Conservation (phyloP, 1,140 invertebrate species). For the Ridgeia piscesae region DNA sequence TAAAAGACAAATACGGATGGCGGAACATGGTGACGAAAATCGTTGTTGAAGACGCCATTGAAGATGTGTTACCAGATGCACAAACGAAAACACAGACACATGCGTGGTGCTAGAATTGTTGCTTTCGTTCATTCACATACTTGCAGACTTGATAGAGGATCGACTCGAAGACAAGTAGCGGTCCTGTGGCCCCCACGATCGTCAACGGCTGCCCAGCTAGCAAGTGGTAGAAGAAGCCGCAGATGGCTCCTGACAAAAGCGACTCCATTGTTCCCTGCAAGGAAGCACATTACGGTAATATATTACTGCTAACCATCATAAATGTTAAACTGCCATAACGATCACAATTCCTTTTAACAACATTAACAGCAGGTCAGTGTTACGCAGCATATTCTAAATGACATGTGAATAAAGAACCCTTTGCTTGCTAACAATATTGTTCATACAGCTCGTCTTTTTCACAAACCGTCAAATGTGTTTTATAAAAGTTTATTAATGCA, state of each 20-base stretch:
- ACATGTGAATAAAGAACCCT: not conserved
- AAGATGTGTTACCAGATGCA: not conserved
- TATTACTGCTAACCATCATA: not conserved
- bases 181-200: conserved; percentile 59
- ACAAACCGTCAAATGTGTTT: not conserved
- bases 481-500: not conserved
- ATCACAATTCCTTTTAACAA: not conserved
- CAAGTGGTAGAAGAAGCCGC: conserved; percentile 56
- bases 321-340: not conserved
- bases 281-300: not conserved
- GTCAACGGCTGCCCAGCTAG: conserved; percentile 61
- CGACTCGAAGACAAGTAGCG: conserved; percentile 89
- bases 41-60: not conserved
- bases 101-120: not conserved
- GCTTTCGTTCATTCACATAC: not conserved
- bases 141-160: conserved; percentile 93
- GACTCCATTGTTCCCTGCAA: conserved; percentile 55
- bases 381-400: not conserved
- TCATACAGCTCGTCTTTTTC: not conserved
- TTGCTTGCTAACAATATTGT: not conserved
- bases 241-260: conserved; percentile 66
- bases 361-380: not conserved
- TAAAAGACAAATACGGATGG: not conserved
- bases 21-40: not conserved
- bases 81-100: not conserved